Conservation (phyloP, 2,797 vertebrate genomes). For the Monodelphis domestica region DNA sequence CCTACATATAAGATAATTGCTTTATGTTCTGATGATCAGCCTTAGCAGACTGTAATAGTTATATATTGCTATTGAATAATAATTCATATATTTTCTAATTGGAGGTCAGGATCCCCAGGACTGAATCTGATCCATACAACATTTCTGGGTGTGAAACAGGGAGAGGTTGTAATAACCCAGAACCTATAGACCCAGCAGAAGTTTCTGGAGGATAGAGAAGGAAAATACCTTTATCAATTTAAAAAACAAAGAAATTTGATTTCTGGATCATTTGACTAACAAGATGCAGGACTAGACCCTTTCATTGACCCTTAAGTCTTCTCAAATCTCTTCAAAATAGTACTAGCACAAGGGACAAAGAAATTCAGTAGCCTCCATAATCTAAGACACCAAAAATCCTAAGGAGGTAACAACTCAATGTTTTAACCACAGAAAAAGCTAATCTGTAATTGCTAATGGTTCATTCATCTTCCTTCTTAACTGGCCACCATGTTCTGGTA, state of each 20-base stretch:
- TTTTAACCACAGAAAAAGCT: neutral
- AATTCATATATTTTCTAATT: neutral
- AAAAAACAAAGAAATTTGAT: neutral
- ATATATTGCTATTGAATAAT: neutral
- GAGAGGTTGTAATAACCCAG: no score
- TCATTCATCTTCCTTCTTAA: neutral
- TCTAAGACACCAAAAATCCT: neutral
- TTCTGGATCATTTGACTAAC: neutral
- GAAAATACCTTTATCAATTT: neutral
- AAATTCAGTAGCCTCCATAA: neutral
- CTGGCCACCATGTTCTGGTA: no score
- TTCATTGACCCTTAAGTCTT: neutral
- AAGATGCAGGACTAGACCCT: neutral
- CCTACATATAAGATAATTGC: neutral
- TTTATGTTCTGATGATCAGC: neutral
- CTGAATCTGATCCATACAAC: neutral
- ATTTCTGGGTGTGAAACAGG: neutral
- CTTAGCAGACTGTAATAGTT: neutral
- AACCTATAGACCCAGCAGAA: neutral
- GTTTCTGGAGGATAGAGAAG: neutral
- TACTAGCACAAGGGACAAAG: neutral
- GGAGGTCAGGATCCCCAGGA: neutral
- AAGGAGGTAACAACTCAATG: neutral
- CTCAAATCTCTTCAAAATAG: neutral
- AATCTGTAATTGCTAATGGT: neutral